These are phyloP conservation scores for Indicator indicator DNA, from an alignment of 2,113 vertebrate genomes.

Conservation along the genomic window DNA sequence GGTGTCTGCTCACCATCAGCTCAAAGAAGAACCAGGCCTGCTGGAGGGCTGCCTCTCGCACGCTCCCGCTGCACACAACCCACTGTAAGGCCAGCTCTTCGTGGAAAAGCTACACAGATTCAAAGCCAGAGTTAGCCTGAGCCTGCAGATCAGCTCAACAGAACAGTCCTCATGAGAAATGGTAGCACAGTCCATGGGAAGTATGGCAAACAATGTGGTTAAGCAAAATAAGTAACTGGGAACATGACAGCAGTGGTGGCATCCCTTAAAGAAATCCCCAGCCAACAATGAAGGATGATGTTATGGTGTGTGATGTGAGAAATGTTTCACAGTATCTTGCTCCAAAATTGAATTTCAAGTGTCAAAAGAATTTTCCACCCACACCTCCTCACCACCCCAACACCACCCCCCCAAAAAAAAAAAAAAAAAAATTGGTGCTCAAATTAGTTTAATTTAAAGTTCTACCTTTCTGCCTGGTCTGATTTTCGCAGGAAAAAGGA, in stretches of 20 bases:
- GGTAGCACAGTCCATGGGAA: slow-evolving; percentile 25
- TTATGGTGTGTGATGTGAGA: slow-evolving; percentile 46
- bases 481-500: slow-evolving; percentile 64
- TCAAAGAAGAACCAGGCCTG: slow-evolving; percentile 99
- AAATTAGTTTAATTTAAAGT: slow-evolving; percentile 60
- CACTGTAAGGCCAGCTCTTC: slow-evolving; percentile 98
- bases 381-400: not conserved
- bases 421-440: slow-evolving; percentile 32
- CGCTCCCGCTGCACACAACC: slow-evolving; percentile 97
- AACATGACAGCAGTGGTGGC: slow-evolving; percentile 59
- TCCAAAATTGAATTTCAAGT: slow-evolving; percentile 63
- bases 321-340: slow-evolving; percentile 63
- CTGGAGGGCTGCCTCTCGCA: slow-evolving; percentile 94
- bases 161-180: slow-evolving; percentile 37
- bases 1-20: slow-evolving; percentile 89
- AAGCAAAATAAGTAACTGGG: slow-evolving; percentile 63
- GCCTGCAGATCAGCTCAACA: not conserved
- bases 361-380: slow-evolving; percentile 14
- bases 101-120: slow-evolving; percentile 88
- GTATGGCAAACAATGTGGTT: slow-evolving; percentile 63
- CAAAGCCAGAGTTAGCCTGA: slow-evolving; percentile 52
- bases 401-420: not conserved
- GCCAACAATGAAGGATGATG: slow-evolving; percentile 61
- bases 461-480: slow-evolving; percentile 69
- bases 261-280: slow-evolving; percentile 75